phyloP scores from a whole-genome alignment of 2,888 invertebrate genomes.

The Amorpha juglandis region DNA sequence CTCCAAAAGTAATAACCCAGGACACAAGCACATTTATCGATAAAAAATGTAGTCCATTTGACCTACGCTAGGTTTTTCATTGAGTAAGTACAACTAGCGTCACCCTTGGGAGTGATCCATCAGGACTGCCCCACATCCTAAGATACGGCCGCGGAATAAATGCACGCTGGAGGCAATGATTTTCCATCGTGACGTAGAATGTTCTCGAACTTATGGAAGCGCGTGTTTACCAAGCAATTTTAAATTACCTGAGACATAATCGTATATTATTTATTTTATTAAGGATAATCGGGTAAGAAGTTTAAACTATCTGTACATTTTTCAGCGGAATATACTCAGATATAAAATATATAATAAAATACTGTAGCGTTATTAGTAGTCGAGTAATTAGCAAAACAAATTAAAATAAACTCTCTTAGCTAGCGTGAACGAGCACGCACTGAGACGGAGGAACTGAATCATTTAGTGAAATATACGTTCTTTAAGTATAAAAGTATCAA shows the following conservation, averaged over 20 bases:
- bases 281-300: background rate
- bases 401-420: background rate
- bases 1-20: slow-evolving; percentile 15
- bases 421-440: background rate
- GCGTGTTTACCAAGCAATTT: background rate
- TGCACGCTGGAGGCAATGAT: slow-evolving; percentile 44
- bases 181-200: slow-evolving; percentile 41
- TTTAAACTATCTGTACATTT: background rate
- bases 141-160: slow-evolving; percentile 33
- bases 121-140: slow-evolving; percentile 44
- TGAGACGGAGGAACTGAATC: background rate
- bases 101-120: slow-evolving; percentile 62
- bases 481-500: too few relatives aligned
- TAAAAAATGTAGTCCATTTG: slow-evolving; percentile 38
- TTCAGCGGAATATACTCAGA: background rate
- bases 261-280: background rate
- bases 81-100: slow-evolving; percentile 49
- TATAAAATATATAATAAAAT: background rate
- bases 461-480: background rate
- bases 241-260: background rate
- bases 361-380: background rate
- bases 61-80: slow-evolving; percentile 47
- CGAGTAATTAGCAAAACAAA: background rate
- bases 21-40: slow-evolving; percentile 27
- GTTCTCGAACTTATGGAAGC: slow-evolving; percentile 24